phyloP scores from a whole-genome alignment of 2,797 vertebrate genomes.

The Lindbergichthys nudifrons region DNA sequence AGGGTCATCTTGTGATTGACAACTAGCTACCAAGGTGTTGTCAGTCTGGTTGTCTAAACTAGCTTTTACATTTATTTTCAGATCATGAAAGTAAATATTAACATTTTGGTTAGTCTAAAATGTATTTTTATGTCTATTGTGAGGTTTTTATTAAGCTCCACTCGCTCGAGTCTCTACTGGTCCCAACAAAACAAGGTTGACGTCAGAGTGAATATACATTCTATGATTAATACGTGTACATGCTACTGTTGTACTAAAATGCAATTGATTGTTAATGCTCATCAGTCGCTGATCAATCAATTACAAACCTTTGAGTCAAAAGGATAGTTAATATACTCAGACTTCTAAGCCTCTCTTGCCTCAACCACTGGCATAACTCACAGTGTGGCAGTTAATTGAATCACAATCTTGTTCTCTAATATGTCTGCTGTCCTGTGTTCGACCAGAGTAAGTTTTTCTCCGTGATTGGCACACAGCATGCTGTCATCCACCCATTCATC shows the following conservation, averaged over 20 bases:
- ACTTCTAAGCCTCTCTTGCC: background rate
- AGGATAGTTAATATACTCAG: background rate
- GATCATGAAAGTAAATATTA: no score
- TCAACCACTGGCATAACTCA: conserved; percentile 18
- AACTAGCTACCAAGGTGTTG: no score
- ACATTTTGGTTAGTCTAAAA: no score
- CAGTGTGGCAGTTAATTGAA: conserved; percentile 62
- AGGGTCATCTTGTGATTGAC: no score
- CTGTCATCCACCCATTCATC: conserved; percentile 70
- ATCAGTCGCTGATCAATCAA: background rate
- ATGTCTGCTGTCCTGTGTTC: conserved; percentile 55
- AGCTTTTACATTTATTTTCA: no score
- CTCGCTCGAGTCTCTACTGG: no score
- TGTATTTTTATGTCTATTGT: no score
- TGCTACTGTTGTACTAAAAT: background rate
- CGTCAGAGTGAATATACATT: no score
- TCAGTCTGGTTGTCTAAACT: no score
- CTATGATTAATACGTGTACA: background rate
- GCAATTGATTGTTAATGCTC: background rate
- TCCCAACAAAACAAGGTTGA: no score
- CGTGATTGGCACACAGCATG: conserved; percentile 60
- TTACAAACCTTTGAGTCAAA: background rate
- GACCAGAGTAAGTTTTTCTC: conserved; percentile 58
- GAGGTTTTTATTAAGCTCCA: no score
- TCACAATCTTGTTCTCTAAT: conserved; percentile 56